Evolutionary conservation across 2,888 invertebrate species (phyloP).

Genomic region (Malachius bipustulatus): DNA sequence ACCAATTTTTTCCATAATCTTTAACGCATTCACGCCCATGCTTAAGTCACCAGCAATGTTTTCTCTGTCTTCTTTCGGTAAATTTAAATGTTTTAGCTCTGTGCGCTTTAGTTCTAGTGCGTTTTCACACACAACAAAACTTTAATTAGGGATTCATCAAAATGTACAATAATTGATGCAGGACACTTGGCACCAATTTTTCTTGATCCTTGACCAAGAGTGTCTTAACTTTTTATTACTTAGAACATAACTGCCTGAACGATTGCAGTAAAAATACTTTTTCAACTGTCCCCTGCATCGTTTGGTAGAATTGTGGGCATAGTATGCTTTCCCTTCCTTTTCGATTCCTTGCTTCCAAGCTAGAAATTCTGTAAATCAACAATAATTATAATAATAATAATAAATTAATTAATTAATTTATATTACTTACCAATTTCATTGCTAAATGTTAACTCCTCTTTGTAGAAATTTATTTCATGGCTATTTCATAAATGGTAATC

Average conservation of each 20-base stretch:
- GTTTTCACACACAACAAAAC: constrained; percentile 3
- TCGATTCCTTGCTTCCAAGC: constrained; percentile 3
- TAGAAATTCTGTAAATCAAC: constrained; percentile 2
- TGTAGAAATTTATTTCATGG: not conserved
- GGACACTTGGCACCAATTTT: constrained; percentile 2
- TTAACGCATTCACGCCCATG: not conserved
- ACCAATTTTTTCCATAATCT: constrained; percentile 1
- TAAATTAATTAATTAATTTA: no score
- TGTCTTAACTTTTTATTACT: not conserved
- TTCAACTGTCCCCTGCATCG: not conserved
- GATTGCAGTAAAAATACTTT: constrained; percentile 2
- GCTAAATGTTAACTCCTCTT: constrained; percentile 3
- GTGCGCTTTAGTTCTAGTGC: not conserved
- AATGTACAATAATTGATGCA: not conserved
- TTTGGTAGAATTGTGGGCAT: not conserved
- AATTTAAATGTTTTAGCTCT: constrained; percentile 1
- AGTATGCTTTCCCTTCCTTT: not conserved
- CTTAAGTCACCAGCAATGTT: constrained; percentile 2
- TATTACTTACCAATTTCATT: no score
- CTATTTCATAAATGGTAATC: not conserved
- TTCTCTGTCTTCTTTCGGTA: constrained; percentile 2
- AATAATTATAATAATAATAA: constrained; percentile 1
- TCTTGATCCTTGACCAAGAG: constrained; percentile 1
- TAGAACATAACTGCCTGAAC: not conserved
- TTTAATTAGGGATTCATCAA: constrained; percentile 3